Evolutionary conservation across 92 coral and sea anemone genomes (phyloP).

Genomic region (Metridium senile): DNA sequence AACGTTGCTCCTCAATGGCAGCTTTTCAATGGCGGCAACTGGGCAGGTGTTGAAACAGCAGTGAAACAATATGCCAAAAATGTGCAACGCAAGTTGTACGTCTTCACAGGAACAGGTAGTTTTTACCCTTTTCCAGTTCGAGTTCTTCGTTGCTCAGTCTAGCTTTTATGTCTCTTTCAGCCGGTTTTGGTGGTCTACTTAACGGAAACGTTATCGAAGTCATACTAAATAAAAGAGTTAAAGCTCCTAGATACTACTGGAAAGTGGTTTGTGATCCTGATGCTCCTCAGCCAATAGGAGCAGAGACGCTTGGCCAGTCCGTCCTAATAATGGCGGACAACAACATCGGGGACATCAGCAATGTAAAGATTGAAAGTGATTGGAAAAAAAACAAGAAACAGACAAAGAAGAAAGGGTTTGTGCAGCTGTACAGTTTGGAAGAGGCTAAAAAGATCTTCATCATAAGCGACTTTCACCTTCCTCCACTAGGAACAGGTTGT

Average conservation of each 20-base stretch:
- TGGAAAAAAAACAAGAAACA: neutral
- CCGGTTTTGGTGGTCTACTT: neutral
- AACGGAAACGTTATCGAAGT: neutral
- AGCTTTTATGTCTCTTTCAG: neutral
- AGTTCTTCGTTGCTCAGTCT: no score
- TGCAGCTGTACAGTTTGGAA: no score
- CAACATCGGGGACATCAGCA: neutral
- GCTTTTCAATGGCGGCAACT: slow-evolving; percentile 15
- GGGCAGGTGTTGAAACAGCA: slow-evolving; percentile 8
- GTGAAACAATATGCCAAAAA: slow-evolving; percentile 1
- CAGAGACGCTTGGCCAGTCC: neutral
- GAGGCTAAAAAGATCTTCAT: neutral
- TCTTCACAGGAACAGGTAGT: slow-evolving; percentile 21
- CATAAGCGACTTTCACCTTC: neutral
- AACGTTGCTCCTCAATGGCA: slow-evolving; percentile 49
- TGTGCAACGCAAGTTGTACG: neutral
- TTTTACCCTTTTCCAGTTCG: no score
- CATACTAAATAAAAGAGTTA: no score
- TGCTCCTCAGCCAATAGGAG: neutral
- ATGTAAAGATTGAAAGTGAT: neutral
- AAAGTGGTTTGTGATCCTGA: no score
- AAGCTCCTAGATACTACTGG: no score
- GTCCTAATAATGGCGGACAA: neutral
- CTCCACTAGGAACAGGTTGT: neutral
- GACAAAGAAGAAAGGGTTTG: neutral